Evolutionary conservation across 2,797 vertebrate genomes (phyloP), one percentile per base, ranked within the genome.

Genomic region (Pangasius djambal): DNA sequence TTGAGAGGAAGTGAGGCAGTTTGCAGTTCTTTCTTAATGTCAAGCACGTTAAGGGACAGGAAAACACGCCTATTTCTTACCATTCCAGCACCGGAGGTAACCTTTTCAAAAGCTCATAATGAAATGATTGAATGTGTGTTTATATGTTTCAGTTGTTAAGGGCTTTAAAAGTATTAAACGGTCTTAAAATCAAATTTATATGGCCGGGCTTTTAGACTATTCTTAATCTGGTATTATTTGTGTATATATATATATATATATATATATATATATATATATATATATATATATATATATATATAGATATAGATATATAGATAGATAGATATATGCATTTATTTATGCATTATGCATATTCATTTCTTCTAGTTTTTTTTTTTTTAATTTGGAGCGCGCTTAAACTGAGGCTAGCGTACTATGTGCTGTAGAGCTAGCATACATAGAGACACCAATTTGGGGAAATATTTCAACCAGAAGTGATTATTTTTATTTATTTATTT

Each of bases 1-100:
- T 75, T 75, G 16, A 44, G 37, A 86, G 70, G 55, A 86, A 86
- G 34, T 75, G 6, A 18, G 28, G 44, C 44, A 82, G 82, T 67
- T 48, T 50, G 59, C 61, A 83, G 28, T 83, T 34, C n/a, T 44
- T 61, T 61, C 2, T 78, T 31, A 77, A 78, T 31, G 75, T 34
- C 50, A 55, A 22, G 50, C 18, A 28, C 25, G 8, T 65, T 16
- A 40, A 44, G 22, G 28, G 37, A 84, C 61, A 67, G 25, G 61
- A 52, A 67, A 44, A 67, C 63, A 67, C 40, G 0, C 61, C 61
- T 67, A 20, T 50, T 67, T 48, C 12, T 50, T 48, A 67, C 59
- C 25, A 65, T 48, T 83, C 12, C 59, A 48, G 15, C 16, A 67
- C 61, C 25, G 28, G 63, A 84, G 61, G 44, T 67, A 63, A 83